A percentile compares a stretch with the other conserved stretches of the same genome.
Conservation (phyloP, 2,888 invertebrate species). For the Calameuta pallipes region DNA sequence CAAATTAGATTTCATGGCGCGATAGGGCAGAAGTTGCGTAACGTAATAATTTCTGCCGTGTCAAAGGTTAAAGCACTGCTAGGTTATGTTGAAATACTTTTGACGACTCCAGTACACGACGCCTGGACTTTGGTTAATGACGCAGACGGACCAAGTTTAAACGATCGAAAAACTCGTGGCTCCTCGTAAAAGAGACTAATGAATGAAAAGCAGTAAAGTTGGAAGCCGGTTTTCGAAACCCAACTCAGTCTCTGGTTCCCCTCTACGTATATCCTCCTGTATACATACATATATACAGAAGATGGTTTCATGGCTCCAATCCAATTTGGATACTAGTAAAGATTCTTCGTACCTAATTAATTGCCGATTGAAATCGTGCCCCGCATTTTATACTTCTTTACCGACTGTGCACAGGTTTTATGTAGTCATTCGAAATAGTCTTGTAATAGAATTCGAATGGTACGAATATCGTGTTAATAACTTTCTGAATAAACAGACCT, state of each 20-base stretch:
- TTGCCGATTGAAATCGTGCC: neutral
- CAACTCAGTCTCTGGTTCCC: neutral
- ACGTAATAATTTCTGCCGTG: neutral
- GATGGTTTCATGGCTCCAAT: neutral
- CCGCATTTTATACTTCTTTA: neutral
- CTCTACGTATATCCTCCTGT: neutral
- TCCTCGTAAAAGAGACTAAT: constrained; percentile 13
- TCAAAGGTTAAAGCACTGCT: neutral
- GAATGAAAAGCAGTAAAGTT: constrained; percentile 10
- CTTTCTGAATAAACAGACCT: neutral
- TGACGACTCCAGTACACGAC: neutral
- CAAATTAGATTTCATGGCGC: neutral
- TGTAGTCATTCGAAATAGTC: neutral
- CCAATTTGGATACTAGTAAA: neutral
- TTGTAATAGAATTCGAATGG: neutral
- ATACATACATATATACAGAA: neutral
- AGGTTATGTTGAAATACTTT: neutral
- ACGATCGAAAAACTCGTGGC: constrained; percentile 3
- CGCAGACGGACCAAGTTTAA: neutral
- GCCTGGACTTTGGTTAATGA: neutral
- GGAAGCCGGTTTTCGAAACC: neutral
- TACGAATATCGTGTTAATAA: neutral
- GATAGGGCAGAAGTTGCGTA: neutral
- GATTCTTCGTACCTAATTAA: neutral
- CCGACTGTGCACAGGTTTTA: neutral